A percentile compares a stretch with the other conserved stretches of the same genome.
Conservation (phyloP, 2,888 invertebrate species). For the Chromoteleia sp. region DNA sequence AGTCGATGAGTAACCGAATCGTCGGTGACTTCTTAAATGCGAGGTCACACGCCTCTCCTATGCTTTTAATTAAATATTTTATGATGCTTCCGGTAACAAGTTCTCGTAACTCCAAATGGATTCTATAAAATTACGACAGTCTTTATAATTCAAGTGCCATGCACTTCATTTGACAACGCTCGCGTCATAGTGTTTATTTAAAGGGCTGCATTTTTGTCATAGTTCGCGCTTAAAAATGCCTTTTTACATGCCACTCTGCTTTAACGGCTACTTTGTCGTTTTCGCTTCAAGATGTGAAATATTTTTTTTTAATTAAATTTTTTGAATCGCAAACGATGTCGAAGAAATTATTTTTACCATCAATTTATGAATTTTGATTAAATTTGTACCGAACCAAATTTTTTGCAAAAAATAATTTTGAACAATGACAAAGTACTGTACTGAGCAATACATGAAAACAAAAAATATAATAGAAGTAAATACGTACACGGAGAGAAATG, state of each 20-base stretch:
- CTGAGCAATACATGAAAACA: too few relatives aligned
- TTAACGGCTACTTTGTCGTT: too few relatives aligned
- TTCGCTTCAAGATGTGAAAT: too few relatives aligned
- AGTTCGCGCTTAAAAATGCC: neutral
- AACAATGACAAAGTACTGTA: too few relatives aligned
- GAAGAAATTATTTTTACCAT: neutral
- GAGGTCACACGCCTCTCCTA: conserved; percentile 13
- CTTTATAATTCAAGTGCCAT: conserved; percentile 31
- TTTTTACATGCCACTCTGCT: too few relatives aligned
- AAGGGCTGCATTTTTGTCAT: conserved; percentile 12
- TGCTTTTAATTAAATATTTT: conserved; percentile 53
- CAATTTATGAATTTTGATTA: neutral
- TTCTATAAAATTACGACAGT: conserved; percentile 45
- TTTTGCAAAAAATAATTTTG: too few relatives aligned
- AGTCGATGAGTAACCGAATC: conserved; percentile 28
- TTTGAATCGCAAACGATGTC: too few relatives aligned
- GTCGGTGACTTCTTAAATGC: conserved; percentile 22
- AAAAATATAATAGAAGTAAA: too few relatives aligned
- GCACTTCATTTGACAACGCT: conserved; percentile 23
- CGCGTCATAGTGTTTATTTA: conserved; percentile 24
- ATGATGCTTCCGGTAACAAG: conserved; percentile 34
- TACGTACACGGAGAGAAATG: too few relatives aligned
- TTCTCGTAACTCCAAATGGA: conserved; percentile 43
- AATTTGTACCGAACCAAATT: neutral
- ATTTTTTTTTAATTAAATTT: too few relatives aligned